Percentiles rank a stretch among this genome's conserved stretches.
These are phyloP conservation scores for Dioctria rufipes DNA, from an alignment of 2,888 invertebrate species.

Conservation along the genomic window DNA sequence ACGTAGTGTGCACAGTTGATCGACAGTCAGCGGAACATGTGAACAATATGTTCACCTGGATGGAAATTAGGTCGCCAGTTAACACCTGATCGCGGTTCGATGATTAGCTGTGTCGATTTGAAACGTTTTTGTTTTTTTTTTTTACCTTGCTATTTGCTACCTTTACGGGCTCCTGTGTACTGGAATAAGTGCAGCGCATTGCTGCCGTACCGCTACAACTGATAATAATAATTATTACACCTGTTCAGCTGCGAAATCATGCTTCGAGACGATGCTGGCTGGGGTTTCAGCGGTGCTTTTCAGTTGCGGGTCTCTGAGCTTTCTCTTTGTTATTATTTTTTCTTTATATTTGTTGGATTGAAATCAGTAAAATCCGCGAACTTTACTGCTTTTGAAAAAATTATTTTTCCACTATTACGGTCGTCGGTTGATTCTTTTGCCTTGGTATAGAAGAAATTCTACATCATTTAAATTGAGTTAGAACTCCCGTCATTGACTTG, in stretches of 20 bases:
- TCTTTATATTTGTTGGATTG: background rate
- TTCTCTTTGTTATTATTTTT: conserved; percentile 7
- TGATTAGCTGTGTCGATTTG: conserved; percentile 50
- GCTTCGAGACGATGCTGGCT: background rate
- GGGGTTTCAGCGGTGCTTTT: conserved; percentile 9
- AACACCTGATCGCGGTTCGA: conserved; percentile 54
- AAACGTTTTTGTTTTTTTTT: background rate
- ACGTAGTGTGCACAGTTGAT: conserved; percentile 41
- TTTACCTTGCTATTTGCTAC: conserved; percentile 34
- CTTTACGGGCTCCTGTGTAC: conserved; percentile 39
- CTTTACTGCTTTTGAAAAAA: conserved; percentile 1
- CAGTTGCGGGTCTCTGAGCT: conserved; percentile 27
- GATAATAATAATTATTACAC: conserved; percentile 37
- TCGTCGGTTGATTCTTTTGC: background rate
- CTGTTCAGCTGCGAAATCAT: background rate
- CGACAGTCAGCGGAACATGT: conserved; percentile 50
- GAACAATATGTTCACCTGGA: conserved; percentile 55
- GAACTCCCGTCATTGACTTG: background rate
- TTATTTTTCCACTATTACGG: background rate
- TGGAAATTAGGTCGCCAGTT: conserved; percentile 51
- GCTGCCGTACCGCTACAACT: background rate
- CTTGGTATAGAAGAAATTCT: background rate
- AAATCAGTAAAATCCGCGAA: background rate
- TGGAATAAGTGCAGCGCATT: conserved; percentile 12
- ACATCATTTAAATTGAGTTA: too few species aligned